These are phyloP conservation scores for Zeugodacus cucurbitae DNA, from an alignment of 1,140 invertebrate species.

Conservation along the genomic window DNA sequence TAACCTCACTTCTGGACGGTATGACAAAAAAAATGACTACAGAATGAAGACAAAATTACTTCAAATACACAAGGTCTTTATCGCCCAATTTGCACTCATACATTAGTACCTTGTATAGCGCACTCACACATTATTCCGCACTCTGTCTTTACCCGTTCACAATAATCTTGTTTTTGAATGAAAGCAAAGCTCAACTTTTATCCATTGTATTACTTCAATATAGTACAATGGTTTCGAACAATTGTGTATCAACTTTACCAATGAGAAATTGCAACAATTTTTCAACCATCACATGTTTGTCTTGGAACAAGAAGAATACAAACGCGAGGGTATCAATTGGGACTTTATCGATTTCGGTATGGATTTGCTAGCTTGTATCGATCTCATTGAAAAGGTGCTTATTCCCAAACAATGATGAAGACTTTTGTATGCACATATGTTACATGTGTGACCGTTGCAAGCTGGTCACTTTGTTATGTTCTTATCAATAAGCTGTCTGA, in stretches of 20 bases:
- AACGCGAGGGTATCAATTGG: slow-evolving; percentile 93
- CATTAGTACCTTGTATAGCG: background rate
- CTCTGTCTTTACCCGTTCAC: background rate
- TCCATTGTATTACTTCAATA: slow-evolving; percentile 40
- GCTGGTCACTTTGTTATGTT: background rate
- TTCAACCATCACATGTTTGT: slow-evolving; percentile 99
- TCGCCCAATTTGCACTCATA: background rate
- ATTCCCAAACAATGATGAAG: slow-evolving; percentile 8
- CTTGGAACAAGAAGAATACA: slow-evolving; percentile 97
- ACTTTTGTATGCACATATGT: background rate
- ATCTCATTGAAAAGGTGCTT: slow-evolving; percentile 95
- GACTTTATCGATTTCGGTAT: slow-evolving; percentile 97
- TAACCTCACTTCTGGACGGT: background rate
- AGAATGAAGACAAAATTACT: background rate
- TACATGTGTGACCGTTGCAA: background rate
- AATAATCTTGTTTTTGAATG: background rate
- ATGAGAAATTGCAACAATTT: slow-evolving; percentile 97
- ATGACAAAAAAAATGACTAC: background rate
- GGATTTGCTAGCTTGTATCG: slow-evolving; percentile 96
- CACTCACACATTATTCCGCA: background rate
- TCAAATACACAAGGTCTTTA: background rate
- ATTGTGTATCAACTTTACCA: slow-evolving; percentile 99
- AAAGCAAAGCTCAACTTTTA: background rate
- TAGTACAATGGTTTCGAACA: slow-evolving; percentile 98
- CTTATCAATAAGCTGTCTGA: background rate